phyloP scores from a whole-genome alignment of 2,888 invertebrate genomes.

The Eremobia ochroleuca region DNA sequence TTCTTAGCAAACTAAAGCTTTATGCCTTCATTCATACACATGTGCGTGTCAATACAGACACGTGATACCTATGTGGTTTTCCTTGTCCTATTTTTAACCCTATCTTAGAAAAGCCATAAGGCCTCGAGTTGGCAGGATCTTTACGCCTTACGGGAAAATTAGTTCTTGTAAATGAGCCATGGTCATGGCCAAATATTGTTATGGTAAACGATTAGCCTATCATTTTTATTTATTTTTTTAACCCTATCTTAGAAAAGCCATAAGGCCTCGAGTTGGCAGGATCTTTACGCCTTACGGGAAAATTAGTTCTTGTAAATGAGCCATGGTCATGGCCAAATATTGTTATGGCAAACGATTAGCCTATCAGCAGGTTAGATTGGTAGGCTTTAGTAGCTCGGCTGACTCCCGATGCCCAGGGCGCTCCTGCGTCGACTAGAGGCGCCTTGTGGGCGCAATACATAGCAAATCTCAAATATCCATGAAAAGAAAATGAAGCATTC shows the following conservation, averaged over 20 bases:
- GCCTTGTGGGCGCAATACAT: no score
- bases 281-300: not conserved
- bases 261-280: not conserved
- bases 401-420: no score
- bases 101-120: not conserved
- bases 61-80: slow-evolving; percentile 17
- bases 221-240: no score
- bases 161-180: not conserved
- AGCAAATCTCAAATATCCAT: not conserved
- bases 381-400: not conserved
- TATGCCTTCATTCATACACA: not conserved
- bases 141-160: not conserved
- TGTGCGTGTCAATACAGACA: not conserved
- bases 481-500: not conserved
- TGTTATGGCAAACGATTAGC: not conserved
- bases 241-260: not conserved
- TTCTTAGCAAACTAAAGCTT: not conserved
- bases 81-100: not conserved
- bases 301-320: not conserved
- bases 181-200: not conserved
- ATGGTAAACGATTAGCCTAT: no score
- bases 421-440: no score
- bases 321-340: not conserved
- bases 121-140: no score
- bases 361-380: no score